Base-by-base conservation (phyloP, 2,113 vertebrate species). In the Macroglossus sobrinus region DNA sequence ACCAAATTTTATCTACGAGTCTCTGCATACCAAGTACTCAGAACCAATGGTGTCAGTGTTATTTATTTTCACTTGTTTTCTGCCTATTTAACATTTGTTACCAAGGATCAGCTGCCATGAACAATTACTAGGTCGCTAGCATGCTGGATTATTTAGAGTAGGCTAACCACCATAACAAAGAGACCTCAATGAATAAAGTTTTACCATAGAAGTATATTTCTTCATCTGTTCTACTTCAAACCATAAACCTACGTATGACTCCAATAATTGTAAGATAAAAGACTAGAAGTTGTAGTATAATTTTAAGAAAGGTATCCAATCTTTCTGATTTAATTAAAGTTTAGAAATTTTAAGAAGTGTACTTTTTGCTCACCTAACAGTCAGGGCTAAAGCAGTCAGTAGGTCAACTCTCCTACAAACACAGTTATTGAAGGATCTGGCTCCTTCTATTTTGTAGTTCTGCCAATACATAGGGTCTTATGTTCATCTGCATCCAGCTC, bases 161-260 rank as follows among this genome's bases (percentile, higher is more conserved):
- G 43, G 40, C 50, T 86, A 85, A 35, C 28, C 38, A 12, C 13
- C 53, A 43, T n/a, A 68, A 76, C 59, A 84, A 71, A 72, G 7
- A 92, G 40, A 88, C 7, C 13, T 66, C 68, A 91, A 66, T 59
- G 15, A 71, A 30, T 55, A 30, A 38, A 64, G 18, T 50, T 93
- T 66, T 84, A 88, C 35, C 50, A 30, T 22, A 55, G 57, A 43
- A 84, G 53, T n/a, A 1, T 12, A 72, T 53, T 63, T 53, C 55
- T 72, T 91, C 38, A 87, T 94, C 22, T 7, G 0, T 4, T 92
- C 85, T 96, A 63, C 79, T 93, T 98, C 69, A 97, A 96, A 97
- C 74, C 74, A 86, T 95, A 96, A 98, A 90, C 75, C 64, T 21
- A 15, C 24, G 33, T 80, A 79, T 82, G 84, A 94, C 68, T 97